Base-by-base conservation (phyloP, 2,888 invertebrate species). In the Liopterus haemorrhoidalis region DNA sequence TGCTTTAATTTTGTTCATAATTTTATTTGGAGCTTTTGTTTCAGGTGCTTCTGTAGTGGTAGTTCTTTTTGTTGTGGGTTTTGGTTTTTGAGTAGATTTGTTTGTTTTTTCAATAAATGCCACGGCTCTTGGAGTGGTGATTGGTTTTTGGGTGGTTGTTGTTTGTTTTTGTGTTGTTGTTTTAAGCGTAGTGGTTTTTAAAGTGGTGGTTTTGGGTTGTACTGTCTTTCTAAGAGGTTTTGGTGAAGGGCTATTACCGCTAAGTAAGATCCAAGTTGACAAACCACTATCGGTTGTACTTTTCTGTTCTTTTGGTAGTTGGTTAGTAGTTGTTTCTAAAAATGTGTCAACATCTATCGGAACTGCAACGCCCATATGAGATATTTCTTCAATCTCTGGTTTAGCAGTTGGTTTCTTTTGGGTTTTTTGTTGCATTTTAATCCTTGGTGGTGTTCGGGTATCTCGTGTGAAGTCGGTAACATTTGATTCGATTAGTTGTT, bases 241-340 rank as follows among this genome's bases (percentile, higher is more conserved):
- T 16, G 56, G 45, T 0, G 67, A 68, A n/a, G 65, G 63, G 2
- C 64, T 62, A 12, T 70, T 71, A 5, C 75, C 73, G 56, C 81
- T 84, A 12, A 86, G 62, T 12, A 85, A 69, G 48, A 85, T 79
- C 86, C 85, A 86, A 1, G 86, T 85, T 1, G 85, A 85, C 49
- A 85, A 72, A 1, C 83, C 83, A 59, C 78, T 78, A 41, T 74
- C 75, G 16, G 74, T 74, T 35, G 72, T 84, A 65, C 44, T 59
- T 67, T 69, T 40, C 66, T 65, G 50, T 64, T 65, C 44, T 9
- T 38, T 19, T 16, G 44, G 24, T 49, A 64, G 32, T 53, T 63
- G 65, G 36, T 65, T 66, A 9, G 62, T 63, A 0, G 59, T 54
- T 38, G 59, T 59, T 43, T 67, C 65, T 9, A 62, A 25, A 6